These are phyloP conservation scores for Nilaparvata lugens DNA, from an alignment of 1,140 invertebrate species.

Conservation along the genomic window DNA sequence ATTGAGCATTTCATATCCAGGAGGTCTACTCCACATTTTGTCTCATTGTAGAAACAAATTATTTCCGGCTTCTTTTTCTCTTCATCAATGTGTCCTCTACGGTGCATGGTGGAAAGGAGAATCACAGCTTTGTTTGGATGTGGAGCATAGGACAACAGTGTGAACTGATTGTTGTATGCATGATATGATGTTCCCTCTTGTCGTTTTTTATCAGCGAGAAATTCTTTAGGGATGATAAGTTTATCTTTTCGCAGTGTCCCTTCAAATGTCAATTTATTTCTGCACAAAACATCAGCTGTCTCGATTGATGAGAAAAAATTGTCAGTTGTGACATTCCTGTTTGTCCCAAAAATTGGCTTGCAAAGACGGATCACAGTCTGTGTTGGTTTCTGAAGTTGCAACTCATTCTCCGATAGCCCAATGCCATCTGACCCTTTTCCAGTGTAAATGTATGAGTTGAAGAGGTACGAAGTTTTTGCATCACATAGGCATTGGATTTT, in stretches of 20 bases:
- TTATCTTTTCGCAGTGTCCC: constrained; percentile 39
- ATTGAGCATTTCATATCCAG: constrained; percentile 28
- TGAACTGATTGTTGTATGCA: constrained; percentile 14
- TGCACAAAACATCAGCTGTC: constrained; percentile 28
- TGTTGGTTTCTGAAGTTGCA: too few species aligned
- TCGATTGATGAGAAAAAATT: constrained; percentile 35
- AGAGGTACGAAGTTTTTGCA: constrained; percentile 27
- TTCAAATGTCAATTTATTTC: constrained; percentile 30
- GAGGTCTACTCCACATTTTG: constrained; percentile 29
- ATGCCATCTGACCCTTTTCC: constrained; percentile 28
- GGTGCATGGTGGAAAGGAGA: constrained; percentile 30
- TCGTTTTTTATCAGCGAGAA: constrained; percentile 15
- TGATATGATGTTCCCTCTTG: neutral
- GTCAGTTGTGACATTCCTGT: constrained; percentile 34
- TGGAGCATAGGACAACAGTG: constrained; percentile 18
- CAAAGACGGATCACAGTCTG: constrained; percentile 10
- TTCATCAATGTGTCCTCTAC: constrained; percentile 19
- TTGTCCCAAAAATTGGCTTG: constrained; percentile 23
- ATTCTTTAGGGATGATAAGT: constrained; percentile 32
- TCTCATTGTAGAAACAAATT: constrained; percentile 27
- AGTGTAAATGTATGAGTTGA: too few species aligned
- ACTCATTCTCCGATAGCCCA: constrained; percentile 15
- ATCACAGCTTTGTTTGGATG: constrained; percentile 26
- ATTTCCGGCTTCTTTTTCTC: constrained; percentile 27
- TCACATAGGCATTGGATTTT: constrained; percentile 31